Base-by-base conservation (phyloP, 2,113 vertebrate genomes). In the Spea bombifrons region DNA sequence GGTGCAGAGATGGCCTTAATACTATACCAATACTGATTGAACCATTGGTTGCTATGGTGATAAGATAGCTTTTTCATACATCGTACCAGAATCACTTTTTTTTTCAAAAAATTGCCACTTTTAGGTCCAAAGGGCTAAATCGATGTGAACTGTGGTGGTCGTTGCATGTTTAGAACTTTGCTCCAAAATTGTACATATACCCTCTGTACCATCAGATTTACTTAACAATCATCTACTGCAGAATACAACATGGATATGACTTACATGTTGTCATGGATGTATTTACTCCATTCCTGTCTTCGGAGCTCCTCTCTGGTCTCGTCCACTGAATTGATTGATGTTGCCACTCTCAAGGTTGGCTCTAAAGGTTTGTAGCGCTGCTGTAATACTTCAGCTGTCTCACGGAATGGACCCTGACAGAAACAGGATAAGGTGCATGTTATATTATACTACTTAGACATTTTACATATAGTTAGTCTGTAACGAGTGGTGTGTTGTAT, bases 341-440 rank as follows among this genome's bases (percentile, higher is more conserved):
- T 90, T 77, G 91, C 90, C 71, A 92, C 87, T 69, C 86, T 75
- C 84, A 94, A 70, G 0, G 90, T 93, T 53, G 93, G 92, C 70
- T 96, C 93, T 85, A 94, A 82, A 80, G 93, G 93, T 77, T 87
- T 92, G 79, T 91, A 87, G 13, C 90, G 90, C 83, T 98, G 96
- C 81, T 70, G 66, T 81, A 91, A 71, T 45, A 94, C 93, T 72
- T 94, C 94, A 6, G 79, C 81, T 0, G 90, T 75, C 82, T 92
- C 74, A 0, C 91, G 92, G 84, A 94, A 92, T 45, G 93, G 93
- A 30, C 93, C 94, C 95, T 99, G 87, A 70, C 77, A 88, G 83
- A 83, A 70, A 84, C 1, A 84, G 77, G 71, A 81, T 49, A 83
- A 85, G 5, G 66, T 8, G 76, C 75, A 55, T 43, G 75, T 64